Base-by-base conservation (phyloP, 2,797 vertebrate species). In the Borostomias antarcticus region DNA sequence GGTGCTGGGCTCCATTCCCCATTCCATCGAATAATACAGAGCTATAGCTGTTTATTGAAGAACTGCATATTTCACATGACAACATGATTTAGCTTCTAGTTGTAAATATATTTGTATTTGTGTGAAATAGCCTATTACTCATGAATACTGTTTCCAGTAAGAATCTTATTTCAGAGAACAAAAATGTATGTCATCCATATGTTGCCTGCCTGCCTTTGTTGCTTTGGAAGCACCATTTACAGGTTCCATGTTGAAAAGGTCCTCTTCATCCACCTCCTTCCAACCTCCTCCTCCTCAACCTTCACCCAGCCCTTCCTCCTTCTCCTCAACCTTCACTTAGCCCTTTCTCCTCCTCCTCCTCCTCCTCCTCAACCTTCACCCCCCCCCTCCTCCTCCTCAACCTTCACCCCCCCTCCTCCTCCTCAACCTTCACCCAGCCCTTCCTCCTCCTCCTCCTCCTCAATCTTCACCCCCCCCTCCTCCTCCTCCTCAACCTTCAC, bases 21-120 rank as follows among this genome's bases (percentile, higher is more conserved):
- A 7, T 21, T 57, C 23, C 35, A 30, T 48, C 13, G 9, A 15
- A 54, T 13, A 30, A 28, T 35, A 19, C 4, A 17, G 52, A 40
- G 56, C 48, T 32, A 11, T 47, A 30, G 26, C 25, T 37, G 13
- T 11, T 28, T 43, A 6, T 58, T 43, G 51, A 13, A 50, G 21
- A 56, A 47, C 35, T 64, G 43, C 54, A 48, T n/a, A 33, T 57
- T 69, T 74, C 45, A 64, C 50, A 50, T 60, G 54, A 25, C 61
- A 54, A 13, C 48, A 52, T 52, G 62, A 65, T 59, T 57, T 33
- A 66, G 33, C 19, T 47, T 5, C 23, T 25, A 11, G 4, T 13
- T 64, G 56, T 43, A 25, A 48, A 35, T 37, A 32, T 59, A 60
- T 25, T 59, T 63, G 35, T 26, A 40, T 40, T 19, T 30, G 1